Conservation (phyloP, 1,140 invertebrate genomes). For the Brachionus calyciflorus region DNA sequence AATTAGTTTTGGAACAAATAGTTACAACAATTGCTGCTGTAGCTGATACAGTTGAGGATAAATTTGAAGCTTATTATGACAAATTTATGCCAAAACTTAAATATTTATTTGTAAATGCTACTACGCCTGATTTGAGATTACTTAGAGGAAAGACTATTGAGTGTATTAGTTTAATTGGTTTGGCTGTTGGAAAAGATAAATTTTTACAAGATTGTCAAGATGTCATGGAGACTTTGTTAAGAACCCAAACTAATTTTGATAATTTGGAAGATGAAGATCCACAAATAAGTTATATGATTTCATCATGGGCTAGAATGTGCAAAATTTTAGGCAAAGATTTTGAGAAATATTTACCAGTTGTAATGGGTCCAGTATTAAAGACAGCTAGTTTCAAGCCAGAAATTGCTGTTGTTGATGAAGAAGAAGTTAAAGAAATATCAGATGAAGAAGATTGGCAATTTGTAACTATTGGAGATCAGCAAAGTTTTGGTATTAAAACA, state of each 20-base stretch:
- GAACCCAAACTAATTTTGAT: slow-evolving; percentile 72
- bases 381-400: slow-evolving; percentile 94
- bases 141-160: slow-evolving; percentile 93
- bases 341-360: slow-evolving; percentile 90
- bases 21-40: slow-evolving; percentile 97
- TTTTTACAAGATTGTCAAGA: slow-evolving; percentile 89
- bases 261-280: slow-evolving; percentile 83
- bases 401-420: slow-evolving; percentile 81
- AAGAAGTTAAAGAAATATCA: slow-evolving; percentile 70
- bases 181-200: slow-evolving; percentile 88
- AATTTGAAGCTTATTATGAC: slow-evolving; percentile 77
- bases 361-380: slow-evolving; percentile 92
- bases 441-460: slow-evolving; percentile 95
- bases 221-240: slow-evolving; percentile 90
- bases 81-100: slow-evolving; percentile 90
- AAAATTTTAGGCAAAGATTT: slow-evolving; percentile 92
- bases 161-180: slow-evolving; percentile 93
- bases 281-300: slow-evolving; percentile 89
- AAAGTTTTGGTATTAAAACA: slow-evolving; percentile 66
- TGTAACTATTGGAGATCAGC: slow-evolving; percentile 86
- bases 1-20: slow-evolving; percentile 93
- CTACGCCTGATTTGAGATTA: slow-evolving; percentile 77
- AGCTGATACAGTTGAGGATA: slow-evolving; percentile 95
- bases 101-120: slow-evolving; percentile 93
- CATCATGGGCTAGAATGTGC: slow-evolving; percentile 97